These are phyloP conservation scores for Sparidentex hasta DNA, from an alignment of 2,797 vertebrate genomes.

Conservation along the genomic window DNA sequence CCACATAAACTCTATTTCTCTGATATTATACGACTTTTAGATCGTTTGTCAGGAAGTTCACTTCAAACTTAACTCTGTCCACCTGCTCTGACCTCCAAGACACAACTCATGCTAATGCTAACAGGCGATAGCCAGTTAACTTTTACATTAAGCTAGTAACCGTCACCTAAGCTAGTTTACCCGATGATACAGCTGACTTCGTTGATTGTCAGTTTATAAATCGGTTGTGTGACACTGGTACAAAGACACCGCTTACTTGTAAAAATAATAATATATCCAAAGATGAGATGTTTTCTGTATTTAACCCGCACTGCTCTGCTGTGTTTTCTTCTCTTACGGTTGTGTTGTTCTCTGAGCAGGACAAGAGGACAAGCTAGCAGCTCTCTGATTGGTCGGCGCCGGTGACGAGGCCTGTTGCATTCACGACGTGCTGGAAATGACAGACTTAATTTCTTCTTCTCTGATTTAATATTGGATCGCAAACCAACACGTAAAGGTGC, in stretches of 20 bases:
- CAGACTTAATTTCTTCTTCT: no score
- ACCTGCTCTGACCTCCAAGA: neutral
- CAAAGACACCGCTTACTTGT: constrained; percentile 3
- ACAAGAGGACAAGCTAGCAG: neutral
- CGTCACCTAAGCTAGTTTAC: neutral
- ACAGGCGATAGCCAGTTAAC: neutral
- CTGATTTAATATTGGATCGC: no score
- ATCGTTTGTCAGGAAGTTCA: neutral
- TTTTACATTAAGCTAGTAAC: neutral
- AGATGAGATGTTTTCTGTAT: fast-evolving
- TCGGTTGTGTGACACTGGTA: neutral
- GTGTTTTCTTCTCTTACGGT: neutral
- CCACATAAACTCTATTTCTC: neutral
- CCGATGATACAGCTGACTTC: fast-evolving
- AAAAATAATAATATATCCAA: neutral
- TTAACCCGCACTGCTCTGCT: fast-evolving
- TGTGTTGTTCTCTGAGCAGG: neutral
- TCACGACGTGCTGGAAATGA: fast-evolving
- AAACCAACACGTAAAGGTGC: no score
- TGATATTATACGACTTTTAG: neutral
- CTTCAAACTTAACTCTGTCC: neutral
- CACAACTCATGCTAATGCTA: constrained; percentile 8
- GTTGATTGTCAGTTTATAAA: neutral
- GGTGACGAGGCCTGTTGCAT: neutral
- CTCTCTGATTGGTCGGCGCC: constrained; percentile 42